Conservation (phyloP, 2,797 vertebrate species). For the Columba guinea region DNA sequence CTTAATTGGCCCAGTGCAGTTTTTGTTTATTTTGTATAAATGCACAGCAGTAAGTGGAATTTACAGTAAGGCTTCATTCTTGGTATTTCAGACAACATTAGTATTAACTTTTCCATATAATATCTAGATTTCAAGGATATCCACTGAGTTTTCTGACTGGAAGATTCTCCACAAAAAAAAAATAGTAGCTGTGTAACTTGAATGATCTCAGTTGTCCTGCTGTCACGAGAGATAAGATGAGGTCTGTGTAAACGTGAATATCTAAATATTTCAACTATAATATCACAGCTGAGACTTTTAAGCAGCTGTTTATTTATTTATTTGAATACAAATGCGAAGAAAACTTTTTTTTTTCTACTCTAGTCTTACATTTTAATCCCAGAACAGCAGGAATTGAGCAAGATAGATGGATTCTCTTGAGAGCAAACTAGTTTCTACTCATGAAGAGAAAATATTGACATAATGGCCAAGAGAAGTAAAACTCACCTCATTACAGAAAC, state of each 20-base stretch:
- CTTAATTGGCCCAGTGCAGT: background rate
- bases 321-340: background rate
- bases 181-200: background rate
- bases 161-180: background rate
- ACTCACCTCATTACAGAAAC: background rate
- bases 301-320: background rate
- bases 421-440: background rate
- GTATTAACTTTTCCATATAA: background rate
- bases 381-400: background rate
- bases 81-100: background rate
- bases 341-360: background rate
- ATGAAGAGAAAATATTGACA: background rate
- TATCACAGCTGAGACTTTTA: background rate
- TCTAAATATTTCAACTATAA: background rate
- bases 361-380: background rate
- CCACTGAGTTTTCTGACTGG: background rate
- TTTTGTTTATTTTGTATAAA: background rate
- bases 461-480: background rate
- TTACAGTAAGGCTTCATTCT: background rate
- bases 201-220: background rate
- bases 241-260: background rate
- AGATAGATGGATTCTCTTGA: background rate
- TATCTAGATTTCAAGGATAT: background rate
- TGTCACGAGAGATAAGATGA: background rate
- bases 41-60: background rate